Conservation (phyloP, 2,113 vertebrate genomes). For the Chaetura pelagica region DNA sequence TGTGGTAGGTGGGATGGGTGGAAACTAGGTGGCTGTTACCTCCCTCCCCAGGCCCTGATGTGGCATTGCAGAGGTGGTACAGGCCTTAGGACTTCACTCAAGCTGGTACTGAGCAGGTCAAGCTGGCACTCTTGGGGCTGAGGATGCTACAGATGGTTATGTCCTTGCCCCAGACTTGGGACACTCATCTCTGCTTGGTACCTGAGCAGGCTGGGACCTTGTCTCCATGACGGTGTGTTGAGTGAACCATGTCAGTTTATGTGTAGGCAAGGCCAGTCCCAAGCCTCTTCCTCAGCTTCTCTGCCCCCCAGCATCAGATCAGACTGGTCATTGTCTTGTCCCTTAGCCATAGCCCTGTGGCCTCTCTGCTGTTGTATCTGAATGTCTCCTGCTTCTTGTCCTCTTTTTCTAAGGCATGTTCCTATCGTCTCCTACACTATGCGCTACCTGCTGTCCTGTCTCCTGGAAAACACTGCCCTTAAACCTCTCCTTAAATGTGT, state of each 20-base stretch:
- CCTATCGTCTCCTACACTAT: background rate
- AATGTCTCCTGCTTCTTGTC: background rate
- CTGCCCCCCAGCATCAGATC: background rate
- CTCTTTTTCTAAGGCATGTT: background rate
- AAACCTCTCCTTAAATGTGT: background rate
- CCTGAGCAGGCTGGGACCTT: background rate
- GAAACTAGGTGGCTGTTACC: background rate
- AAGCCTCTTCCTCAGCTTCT: background rate
- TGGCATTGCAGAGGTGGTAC: background rate
- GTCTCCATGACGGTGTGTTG: background rate
- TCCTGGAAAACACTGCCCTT: background rate
- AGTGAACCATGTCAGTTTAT: background rate
- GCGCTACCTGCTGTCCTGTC: background rate
- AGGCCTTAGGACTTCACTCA: background rate
- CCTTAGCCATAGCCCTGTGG: background rate
- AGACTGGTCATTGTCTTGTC: background rate
- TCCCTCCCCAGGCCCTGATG: background rate
- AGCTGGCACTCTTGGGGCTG: background rate
- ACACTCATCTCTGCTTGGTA: background rate
- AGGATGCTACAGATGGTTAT: background rate
- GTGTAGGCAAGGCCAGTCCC: background rate
- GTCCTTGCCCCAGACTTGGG: background rate
- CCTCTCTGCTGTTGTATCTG: background rate
- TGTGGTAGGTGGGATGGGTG: background rate
- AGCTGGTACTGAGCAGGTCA: background rate